Evolutionary conservation across 2,113 vertebrate genomes (phyloP), one percentile per base, ranked within the genome.

Genomic region (Hucho hucho): DNA sequence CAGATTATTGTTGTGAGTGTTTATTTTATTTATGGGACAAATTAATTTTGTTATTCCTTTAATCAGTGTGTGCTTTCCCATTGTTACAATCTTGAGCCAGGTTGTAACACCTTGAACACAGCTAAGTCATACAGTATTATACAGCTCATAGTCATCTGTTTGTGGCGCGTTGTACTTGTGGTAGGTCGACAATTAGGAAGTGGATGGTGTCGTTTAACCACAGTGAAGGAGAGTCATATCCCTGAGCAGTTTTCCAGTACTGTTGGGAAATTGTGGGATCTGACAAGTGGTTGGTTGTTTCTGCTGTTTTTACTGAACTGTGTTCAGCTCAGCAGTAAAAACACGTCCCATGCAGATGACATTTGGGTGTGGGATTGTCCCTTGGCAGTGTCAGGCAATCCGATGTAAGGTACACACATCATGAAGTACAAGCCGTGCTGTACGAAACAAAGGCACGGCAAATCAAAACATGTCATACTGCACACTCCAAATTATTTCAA

Each of bases 311-410:
- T 75, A 75, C 26, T 66, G n/a, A 43, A 53, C 4, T 18, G 16
- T 29, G 76, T 74, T 85, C 72, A 78, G 66, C 16, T 1, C 9
- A 61, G 71, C 3, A 43, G 37, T 43, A 11, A 43, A 43, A 7
- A 72, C 75, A 11, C 56, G 61, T 78, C 53, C 22, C 11, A 63
- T 59, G 25, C 80, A 89, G 80, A 84, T 85, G 3, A 90, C 78
- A 88, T 18, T 66, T 32, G 75, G 83, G 80, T 79, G 84, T 84
- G 81, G 74, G 20, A 53, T 6, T 14, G 64, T 77, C 69, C 43
- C 68, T 70, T 86, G 83, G 76, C 84, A 83, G 11, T 7, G 20
- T 70, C 14, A 49, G 28, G 26, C 28, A 69, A 11, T 43, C 37
- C 28, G 16, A 74, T 46, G 70, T 69, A 67, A 70, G 37, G 28